phyloP scores from a whole-genome alignment of 2,797 vertebrate genomes.

The Sarcophilus harrisii region DNA sequence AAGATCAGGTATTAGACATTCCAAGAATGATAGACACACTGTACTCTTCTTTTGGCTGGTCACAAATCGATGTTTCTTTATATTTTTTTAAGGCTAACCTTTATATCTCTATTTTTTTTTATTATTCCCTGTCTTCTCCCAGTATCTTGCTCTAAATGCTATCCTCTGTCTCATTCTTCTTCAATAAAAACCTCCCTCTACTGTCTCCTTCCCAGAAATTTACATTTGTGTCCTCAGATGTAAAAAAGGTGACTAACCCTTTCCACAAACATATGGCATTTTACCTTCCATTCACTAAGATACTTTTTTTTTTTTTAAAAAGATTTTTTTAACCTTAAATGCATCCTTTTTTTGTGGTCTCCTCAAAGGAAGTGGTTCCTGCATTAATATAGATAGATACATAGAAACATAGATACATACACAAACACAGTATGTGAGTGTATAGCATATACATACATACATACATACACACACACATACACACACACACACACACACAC shows the following conservation, averaged over 20 bases:
- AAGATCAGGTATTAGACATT: background rate
- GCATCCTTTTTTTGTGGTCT: too few relatives aligned
- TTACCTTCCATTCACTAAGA: background rate
- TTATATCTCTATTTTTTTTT: background rate
- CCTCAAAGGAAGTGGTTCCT: too few relatives aligned
- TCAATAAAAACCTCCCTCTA: background rate
- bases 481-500: too few relatives aligned
- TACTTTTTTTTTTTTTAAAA: background rate
- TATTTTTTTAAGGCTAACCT: background rate
- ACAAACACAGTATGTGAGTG: too few relatives aligned
- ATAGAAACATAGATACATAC: too few relatives aligned
- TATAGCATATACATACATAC: too few relatives aligned
- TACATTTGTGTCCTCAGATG: background rate
- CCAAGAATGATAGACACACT: background rate
- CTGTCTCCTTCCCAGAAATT: background rate
- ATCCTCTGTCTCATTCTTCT: background rate
- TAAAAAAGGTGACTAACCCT: background rate
- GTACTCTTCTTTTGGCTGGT: background rate
- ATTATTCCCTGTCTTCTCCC: too few relatives aligned
- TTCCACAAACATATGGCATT: background rate
- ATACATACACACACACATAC: too few relatives aligned
- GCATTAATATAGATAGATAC: too few relatives aligned
- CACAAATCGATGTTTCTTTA: background rate
- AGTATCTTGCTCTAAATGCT: background rate
- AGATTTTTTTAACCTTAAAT: too few relatives aligned